Evolutionary conservation across 2,888 invertebrate genomes (phyloP).

Genomic region (Lasiommata megera): DNA sequence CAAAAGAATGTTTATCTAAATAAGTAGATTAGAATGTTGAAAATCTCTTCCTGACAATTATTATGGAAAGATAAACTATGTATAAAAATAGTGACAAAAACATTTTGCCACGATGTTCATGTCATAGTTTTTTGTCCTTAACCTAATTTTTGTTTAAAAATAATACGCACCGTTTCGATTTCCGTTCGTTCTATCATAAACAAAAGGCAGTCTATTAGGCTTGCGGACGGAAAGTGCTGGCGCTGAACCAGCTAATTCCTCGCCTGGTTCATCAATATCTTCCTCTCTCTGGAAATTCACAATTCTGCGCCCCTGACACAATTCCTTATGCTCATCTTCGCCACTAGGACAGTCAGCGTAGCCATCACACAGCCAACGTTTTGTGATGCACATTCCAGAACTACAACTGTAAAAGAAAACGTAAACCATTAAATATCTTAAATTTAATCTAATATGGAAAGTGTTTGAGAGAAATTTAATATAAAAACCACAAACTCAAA

Average conservation of each 20-base stretch:
- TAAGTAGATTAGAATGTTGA: too few relatives aligned
- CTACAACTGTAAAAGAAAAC: slow-evolving; percentile 49
- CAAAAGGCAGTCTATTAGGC: slow-evolving; percentile 45
- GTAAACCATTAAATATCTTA: neutral
- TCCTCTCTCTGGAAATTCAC: slow-evolving; percentile 15
- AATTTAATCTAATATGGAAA: too few relatives aligned
- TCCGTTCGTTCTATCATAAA: slow-evolving; percentile 28
- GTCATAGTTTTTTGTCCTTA: too few relatives aligned
- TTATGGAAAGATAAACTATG: too few relatives aligned
- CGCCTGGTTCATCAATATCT: slow-evolving; percentile 47
- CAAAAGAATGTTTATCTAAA: too few relatives aligned
- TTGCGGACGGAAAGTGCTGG: slow-evolving; percentile 60
- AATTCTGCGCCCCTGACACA: slow-evolving; percentile 37
- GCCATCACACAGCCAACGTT: slow-evolving; percentile 73
- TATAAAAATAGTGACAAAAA: too few relatives aligned
- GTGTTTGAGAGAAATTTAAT: too few relatives aligned
- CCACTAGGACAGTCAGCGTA: slow-evolving; percentile 69
- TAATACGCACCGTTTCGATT: slow-evolving; percentile 15
- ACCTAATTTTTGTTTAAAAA: too few relatives aligned
- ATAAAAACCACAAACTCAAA: too few relatives aligned
- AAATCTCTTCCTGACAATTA: too few relatives aligned
- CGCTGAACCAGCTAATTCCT: slow-evolving; percentile 66
- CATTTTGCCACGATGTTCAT: too few relatives aligned
- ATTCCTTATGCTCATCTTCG: slow-evolving; percentile 57
- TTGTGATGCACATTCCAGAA: slow-evolving; percentile 62